Evolutionary conservation across 2,797 vertebrate genomes (phyloP), one percentile per base, ranked within the genome.

Genomic region (Phrynocephalus forsythii): DNA sequence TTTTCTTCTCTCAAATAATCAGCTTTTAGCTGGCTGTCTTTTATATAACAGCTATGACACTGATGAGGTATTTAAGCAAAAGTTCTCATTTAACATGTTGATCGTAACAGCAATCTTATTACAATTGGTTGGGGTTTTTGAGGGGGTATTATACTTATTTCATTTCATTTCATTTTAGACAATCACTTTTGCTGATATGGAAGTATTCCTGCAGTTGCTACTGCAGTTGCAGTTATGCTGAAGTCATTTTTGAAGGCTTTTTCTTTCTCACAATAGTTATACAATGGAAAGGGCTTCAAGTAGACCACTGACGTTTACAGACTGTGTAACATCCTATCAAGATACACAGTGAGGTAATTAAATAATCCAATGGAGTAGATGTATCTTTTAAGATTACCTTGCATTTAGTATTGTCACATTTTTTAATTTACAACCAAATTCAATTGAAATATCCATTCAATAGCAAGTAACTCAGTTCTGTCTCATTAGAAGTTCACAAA

Each of bases 321-420:
- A 52, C 67, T 71, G 30, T 22, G 48, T 22, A 71, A 52, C 18
- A 24, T 22, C 22, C 56, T 52, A 71, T 72, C 48, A 56, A 72
- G 71, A 16, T 28, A 52, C 16, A 50, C 67, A 69, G 50, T n/a
- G 50, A 69, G 67, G 15, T 71, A 83, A 56, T 56, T 48, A 28
- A 83, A 30, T 71, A 72, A 83, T 52, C 68, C 48, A 71, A 33
- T 18, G 52, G 18, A 71, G 4, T 30, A 83, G 48, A n/a, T 15
- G 28, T 30, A 83, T 56, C 82, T 83, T 30, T 71, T 72, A 83
- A 83, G 82, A 73, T 20, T 52, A n/a, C 44, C 33, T 30, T 82
- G 28, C 68, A 24, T 48, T 16, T 18, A 50, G 26, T n/a, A 16
- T 83, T 83, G 30, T 83, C n/a, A 24, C 56, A 48, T 5, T 83